Evolutionary conservation across 2,797 vertebrate genomes (phyloP).

Genomic region (Tenualosa ilisha): DNA sequence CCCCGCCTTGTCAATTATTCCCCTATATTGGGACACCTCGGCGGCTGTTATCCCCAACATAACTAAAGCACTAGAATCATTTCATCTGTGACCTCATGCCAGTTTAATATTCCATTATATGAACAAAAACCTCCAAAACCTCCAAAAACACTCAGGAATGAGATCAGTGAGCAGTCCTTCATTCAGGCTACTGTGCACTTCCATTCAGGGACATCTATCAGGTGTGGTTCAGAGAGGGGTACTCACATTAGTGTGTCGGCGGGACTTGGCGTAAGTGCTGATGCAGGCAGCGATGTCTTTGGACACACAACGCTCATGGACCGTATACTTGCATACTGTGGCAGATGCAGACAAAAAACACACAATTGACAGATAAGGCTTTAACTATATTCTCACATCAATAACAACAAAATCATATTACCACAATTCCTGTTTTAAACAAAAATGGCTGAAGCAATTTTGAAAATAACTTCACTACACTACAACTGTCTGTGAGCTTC

Average conservation of each 20-base stretch:
- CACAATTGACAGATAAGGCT: background rate
- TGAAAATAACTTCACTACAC: background rate
- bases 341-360: conserved; percentile 27
- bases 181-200: too few relatives aligned
- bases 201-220: too few relatives aligned
- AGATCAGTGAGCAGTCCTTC: too few relatives aligned
- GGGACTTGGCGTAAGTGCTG: conserved; percentile 91
- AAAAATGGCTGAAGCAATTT: background rate
- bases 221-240: background rate
- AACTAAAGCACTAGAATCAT: too few relatives aligned
- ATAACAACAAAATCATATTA: background rate
- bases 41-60: too few relatives aligned
- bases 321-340: conserved; percentile 94
- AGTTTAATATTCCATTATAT: too few relatives aligned
- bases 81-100: too few relatives aligned
- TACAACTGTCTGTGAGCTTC: background rate
- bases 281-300: conserved; percentile 91
- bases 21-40: too few relatives aligned
- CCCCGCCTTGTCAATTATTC: too few relatives aligned
- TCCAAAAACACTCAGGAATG: too few relatives aligned
- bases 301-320: conserved; percentile 92
- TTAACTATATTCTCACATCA: too few relatives aligned
- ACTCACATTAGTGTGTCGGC: conserved; percentile 85
- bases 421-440: background rate
- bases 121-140: too few relatives aligned